Conservation (phyloP, 2,888 invertebrate genomes). For the Pristionchus japonicus region DNA sequence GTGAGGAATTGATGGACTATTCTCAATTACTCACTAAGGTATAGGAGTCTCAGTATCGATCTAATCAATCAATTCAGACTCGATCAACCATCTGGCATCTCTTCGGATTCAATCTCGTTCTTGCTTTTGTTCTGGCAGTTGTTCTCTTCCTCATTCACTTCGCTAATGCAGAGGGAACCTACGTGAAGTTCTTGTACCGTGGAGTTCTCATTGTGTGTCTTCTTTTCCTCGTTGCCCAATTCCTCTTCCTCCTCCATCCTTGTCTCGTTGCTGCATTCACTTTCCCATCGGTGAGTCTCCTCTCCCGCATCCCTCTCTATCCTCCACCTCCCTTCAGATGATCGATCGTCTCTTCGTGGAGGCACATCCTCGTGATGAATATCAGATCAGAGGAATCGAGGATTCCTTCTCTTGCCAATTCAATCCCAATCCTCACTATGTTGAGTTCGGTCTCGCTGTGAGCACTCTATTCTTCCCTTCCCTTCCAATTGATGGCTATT, state of each 20-base stretch:
- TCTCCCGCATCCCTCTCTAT: neutral
- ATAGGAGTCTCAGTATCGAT: neutral
- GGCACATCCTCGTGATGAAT: conserved; percentile 64
- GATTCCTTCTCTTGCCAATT: conserved; percentile 65
- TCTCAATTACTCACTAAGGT: conserved; percentile 57
- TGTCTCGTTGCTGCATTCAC: conserved; percentile 65
- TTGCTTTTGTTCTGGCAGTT: conserved; percentile 57
- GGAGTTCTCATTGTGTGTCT: conserved; percentile 61
- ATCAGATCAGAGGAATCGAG: conserved; percentile 62
- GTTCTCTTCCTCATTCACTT: conserved; percentile 58
- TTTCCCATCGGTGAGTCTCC: conserved; percentile 58
- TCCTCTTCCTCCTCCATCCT: conserved; percentile 68
- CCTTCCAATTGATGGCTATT: neutral
- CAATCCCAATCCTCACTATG: conserved; percentile 60
- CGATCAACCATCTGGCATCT: conserved; percentile 62
- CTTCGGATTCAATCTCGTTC: conserved; percentile 62
- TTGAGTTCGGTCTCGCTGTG: conserved; percentile 61
- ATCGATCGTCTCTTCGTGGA: conserved; percentile 69
- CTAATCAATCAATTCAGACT: conserved; percentile 51
- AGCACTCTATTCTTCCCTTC: neutral
- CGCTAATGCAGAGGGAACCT: conserved; percentile 60
- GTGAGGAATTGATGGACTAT: conserved; percentile 61
- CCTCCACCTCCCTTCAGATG: conserved; percentile 49
- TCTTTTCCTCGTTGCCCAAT: conserved; percentile 66
- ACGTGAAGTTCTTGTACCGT: conserved; percentile 62